phyloP scores from a whole-genome alignment of 2,797 vertebrate genomes.

The Oceanodroma leucorhoa region DNA sequence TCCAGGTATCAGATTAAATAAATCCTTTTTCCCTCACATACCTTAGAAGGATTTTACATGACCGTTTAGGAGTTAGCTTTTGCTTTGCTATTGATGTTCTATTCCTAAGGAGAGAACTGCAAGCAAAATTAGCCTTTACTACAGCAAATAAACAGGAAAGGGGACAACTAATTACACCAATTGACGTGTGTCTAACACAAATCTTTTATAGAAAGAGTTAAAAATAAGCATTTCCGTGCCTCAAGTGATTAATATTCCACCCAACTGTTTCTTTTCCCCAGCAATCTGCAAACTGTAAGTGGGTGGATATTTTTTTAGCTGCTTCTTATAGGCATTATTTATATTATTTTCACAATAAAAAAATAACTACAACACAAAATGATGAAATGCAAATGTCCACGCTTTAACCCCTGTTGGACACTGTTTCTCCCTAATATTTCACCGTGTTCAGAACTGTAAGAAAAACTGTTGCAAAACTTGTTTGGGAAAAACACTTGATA shows the following conservation, averaged over 20 bases:
- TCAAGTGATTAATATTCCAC: slow-evolving; percentile 75
- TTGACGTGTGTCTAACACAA: slow-evolving; percentile 26
- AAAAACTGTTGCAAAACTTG: slow-evolving; percentile 31
- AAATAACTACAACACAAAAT: slow-evolving; percentile 1
- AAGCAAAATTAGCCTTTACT: slow-evolving; percentile 19
- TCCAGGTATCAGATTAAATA: background rate
- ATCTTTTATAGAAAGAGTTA: slow-evolving; percentile 68
- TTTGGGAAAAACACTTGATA: background rate
- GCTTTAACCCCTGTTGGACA: background rate
- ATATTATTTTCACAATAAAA: slow-evolving; percentile 53
- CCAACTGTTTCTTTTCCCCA: slow-evolving; percentile 68
- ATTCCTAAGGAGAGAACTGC: background rate
- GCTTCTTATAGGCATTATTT: slow-evolving; percentile 61
- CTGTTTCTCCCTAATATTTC: background rate
- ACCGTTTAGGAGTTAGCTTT: background rate
- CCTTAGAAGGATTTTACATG: background rate
- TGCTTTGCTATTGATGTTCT: background rate
- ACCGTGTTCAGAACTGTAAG: background rate
- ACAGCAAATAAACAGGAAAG: slow-evolving; percentile 20
- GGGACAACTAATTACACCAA: slow-evolving; percentile 18
- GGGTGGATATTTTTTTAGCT: slow-evolving; percentile 74
- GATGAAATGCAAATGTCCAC: background rate
- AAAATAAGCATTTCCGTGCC: slow-evolving; percentile 72
- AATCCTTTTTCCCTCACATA: background rate
- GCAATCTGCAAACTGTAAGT: slow-evolving; percentile 72